These are phyloP conservation scores for Dasypolia templi DNA, from an alignment of 2,888 invertebrate genomes.

Conservation along the genomic window DNA sequence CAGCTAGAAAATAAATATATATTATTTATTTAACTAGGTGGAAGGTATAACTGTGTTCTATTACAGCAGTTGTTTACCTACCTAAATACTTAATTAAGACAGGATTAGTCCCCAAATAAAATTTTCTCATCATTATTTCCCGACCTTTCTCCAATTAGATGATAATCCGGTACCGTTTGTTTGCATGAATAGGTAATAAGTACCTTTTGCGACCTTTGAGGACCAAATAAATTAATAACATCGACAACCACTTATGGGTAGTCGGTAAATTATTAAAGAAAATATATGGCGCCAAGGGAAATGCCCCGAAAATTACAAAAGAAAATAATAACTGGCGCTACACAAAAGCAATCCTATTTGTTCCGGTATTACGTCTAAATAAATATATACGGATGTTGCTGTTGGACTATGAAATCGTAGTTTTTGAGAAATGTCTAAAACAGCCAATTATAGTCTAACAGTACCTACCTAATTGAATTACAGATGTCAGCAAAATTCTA, in stretches of 20 bases:
- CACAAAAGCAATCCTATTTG: constrained; percentile 80
- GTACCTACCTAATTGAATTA: background rate
- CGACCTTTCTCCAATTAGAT: constrained; percentile 48
- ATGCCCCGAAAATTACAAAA: constrained; percentile 77
- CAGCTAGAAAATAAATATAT: too few relatives aligned
- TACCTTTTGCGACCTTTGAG: constrained; percentile 34
- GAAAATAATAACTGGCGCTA: constrained; percentile 75
- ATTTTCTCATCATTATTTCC: constrained; percentile 34
- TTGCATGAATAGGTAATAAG: constrained; percentile 51
- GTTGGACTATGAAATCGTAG: background rate
- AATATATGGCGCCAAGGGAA: constrained; percentile 59
- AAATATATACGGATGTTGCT: constrained; percentile 67
- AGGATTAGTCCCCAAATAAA: constrained; percentile 27
- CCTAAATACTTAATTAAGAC: too few relatives aligned
- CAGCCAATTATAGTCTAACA: too few relatives aligned
- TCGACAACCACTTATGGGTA: constrained; percentile 59
- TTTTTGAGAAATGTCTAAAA: constrained; percentile 3
- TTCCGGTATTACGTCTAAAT: constrained; percentile 81
- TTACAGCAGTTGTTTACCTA: too few relatives aligned
- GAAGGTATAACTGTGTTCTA: too few relatives aligned
- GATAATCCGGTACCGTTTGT: constrained; percentile 55
- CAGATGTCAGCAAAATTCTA: background rate
- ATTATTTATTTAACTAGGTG: too few relatives aligned
- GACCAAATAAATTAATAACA: constrained; percentile 64
- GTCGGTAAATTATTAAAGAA: constrained; percentile 64